Evolutionary conservation across 2,888 invertebrate species (phyloP).

Genomic region (Drosophila nigricruria): DNA sequence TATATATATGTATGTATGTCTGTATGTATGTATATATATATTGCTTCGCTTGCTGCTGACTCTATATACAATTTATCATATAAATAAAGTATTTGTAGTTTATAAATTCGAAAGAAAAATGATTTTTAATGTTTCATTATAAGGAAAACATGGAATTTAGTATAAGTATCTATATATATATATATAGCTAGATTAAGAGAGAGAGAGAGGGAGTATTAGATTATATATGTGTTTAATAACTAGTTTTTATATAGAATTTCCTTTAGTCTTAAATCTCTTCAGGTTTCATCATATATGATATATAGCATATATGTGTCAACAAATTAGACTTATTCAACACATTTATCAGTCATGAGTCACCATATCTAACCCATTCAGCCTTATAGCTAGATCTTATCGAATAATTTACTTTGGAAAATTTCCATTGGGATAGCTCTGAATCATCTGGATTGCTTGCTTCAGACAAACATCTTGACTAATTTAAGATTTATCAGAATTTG

Average conservation of each 20-base stretch:
- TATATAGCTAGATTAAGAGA: background rate
- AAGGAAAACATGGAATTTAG: background rate
- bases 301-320: background rate
- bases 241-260: background rate
- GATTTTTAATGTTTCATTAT: background rate
- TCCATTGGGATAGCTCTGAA: background rate
- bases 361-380: background rate
- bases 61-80: constrained; percentile 66
- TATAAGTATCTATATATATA: background rate
- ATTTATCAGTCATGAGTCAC: background rate
- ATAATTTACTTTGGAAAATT: background rate
- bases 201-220: too few species aligned
- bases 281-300: background rate
- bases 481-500: background rate
- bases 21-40: constrained; percentile 16
- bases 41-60: constrained; percentile 47
- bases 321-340: background rate
- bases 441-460: background rate
- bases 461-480: too few species aligned
- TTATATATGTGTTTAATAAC: background rate
- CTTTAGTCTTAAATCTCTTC: background rate
- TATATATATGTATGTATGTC: background rate
- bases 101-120: constrained; percentile 47
- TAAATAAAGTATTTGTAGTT: constrained; percentile 76
- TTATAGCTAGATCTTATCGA: background rate